Percentiles rank a stretch among this genome's conserved stretches.
phyloP scores from a whole-genome alignment of 2,888 invertebrate species.

The Esperia sulphurella region DNA sequence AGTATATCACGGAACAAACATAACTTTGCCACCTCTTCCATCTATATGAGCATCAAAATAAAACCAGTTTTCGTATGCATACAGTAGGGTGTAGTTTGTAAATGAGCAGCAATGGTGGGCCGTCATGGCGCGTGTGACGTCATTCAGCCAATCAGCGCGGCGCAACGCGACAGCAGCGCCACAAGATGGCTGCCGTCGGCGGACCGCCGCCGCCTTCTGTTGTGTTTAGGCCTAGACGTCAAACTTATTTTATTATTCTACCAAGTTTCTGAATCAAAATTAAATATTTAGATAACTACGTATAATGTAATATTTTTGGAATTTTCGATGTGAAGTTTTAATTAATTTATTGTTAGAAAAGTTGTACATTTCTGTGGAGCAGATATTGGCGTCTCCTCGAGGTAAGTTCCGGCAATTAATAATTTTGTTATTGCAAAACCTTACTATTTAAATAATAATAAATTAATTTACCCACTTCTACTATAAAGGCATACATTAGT shows the following conservation, averaged over 20 bases:
- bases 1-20: slow-evolving; percentile 44
- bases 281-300: background rate
- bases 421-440: too few relatives aligned
- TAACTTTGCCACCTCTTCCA: slow-evolving; percentile 20
- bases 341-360: background rate
- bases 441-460: too few relatives aligned
- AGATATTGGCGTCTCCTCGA: background rate
- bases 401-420: background rate
- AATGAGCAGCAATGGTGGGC: slow-evolving; percentile 63
- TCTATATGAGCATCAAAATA: slow-evolving; percentile 21
- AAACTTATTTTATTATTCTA: slow-evolving; percentile 36
- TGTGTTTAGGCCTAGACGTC: slow-evolving; percentile 73
- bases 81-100: slow-evolving; percentile 35
- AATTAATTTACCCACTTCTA: too few relatives aligned
- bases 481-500: too few relatives aligned
- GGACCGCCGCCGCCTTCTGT: slow-evolving; percentile 63
- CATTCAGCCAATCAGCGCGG: slow-evolving; percentile 72
- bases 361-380: background rate
- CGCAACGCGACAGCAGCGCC: slow-evolving; percentile 69
- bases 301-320: background rate
- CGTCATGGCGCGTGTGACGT: slow-evolving; percentile 75
- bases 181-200: slow-evolving; percentile 75
- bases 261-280: background rate
- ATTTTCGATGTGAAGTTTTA: background rate
- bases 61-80: slow-evolving; percentile 24